These are phyloP conservation scores for Cosmorhoe ocellata DNA, from an alignment of 2,888 invertebrate genomes.

Conservation along the genomic window DNA sequence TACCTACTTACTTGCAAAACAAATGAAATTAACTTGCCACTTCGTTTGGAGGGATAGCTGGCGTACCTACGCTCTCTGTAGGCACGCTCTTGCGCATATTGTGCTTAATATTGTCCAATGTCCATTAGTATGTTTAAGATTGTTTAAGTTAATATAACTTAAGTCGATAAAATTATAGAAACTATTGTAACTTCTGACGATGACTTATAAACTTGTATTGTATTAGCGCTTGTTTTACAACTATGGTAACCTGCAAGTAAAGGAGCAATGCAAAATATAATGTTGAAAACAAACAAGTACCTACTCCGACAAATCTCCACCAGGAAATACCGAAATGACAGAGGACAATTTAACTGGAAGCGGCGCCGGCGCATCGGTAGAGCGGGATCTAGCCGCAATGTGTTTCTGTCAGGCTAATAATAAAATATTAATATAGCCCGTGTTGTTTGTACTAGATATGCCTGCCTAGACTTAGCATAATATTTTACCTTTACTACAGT, in stretches of 20 bases:
- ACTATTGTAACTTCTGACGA: no score
- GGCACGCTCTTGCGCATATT: no score
- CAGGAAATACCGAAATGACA: constrained; percentile 52
- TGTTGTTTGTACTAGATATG: constrained; percentile 6
- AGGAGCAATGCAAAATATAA: constrained; percentile 5
- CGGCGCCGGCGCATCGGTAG: constrained; percentile 40
- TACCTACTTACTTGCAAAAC: constrained; percentile 2
- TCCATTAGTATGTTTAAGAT: no score
- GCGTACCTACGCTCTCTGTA: no score
- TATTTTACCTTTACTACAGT: constrained; percentile 7
- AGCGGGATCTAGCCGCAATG: constrained; percentile 31
- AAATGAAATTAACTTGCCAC: not conserved
- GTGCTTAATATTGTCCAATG: no score
- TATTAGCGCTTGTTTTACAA: no score
- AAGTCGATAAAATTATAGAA: no score
- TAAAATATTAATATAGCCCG: constrained; percentile 15
- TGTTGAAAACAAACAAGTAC: constrained; percentile 37
- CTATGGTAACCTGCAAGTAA: constrained; percentile 5
- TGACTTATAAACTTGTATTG: no score
- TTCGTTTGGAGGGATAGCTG: not conserved
- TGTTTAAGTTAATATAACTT: no score
- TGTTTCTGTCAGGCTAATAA: constrained; percentile 19
- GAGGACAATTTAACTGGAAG: constrained; percentile 44
- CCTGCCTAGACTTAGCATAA: constrained; percentile 6
- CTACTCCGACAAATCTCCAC: constrained; percentile 44